Evolutionary conservation across 2,113 vertebrate genomes (phyloP), one percentile per base, ranked within the genome.

Genomic region (Lepisosteus osseus): DNA sequence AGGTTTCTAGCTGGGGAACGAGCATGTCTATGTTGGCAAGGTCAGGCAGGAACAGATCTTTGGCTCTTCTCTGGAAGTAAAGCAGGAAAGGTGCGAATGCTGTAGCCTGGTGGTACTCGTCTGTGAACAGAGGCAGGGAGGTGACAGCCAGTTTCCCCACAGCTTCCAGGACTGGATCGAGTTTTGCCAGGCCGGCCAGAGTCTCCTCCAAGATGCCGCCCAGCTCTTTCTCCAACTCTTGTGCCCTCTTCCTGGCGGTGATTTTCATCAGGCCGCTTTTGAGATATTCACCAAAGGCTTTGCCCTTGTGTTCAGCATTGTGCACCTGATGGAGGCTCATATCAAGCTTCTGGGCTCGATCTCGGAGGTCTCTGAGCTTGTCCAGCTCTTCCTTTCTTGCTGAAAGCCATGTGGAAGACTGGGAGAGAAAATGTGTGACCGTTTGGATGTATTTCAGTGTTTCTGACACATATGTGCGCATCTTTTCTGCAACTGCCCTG

Each of bases 101-200:
- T n/a, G n/a, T n/a, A 1, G 85, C 78, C 67, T 88, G 77, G 8
- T 65, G 74, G 69, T 76, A 81, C 11, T 78, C 64, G 0, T 73
- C 79, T 3, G 1, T 51, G 65, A 90, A 90, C 67, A 90, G 81
- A 3, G 82, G 83, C 51, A 79, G 70, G 0, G 89, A 90, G 9
- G 88, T 90, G 74, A 81, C 85, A 0, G 86, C 80, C 74, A 91
- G 86, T 61, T 77, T 90, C 81, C 91, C 90, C 76, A 91, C 69
- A 14, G 86, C 85, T 47, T 86, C 84, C 83, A 90, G 77, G 69
- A 91, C 88, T 65, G 3, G 7, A 9, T 78, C 7, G 0, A 90
- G 84, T 67, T 79, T 43, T 81, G 80, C 68, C 75, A 92, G 71
- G 0, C 87, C 87, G 4, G 17, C 15, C 68, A 85, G 63, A 51